Base-by-base conservation (phyloP, 1,140 invertebrate species). In the Drosophila santomea region DNA sequence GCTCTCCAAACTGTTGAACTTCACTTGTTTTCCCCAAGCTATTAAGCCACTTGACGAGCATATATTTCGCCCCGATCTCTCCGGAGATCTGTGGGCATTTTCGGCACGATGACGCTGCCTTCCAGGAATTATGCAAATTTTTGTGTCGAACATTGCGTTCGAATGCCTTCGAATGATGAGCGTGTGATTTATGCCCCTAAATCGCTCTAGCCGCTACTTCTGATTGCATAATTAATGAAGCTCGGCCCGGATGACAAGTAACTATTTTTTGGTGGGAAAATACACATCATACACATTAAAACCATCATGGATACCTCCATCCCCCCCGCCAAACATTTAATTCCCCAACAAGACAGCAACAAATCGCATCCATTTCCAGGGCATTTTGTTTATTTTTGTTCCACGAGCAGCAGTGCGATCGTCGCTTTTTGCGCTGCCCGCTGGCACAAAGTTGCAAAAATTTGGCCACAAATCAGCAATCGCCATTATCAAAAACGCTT, bases 71-170 rank as follows among this genome's bases (percentile, higher is more conserved):
- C 32, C 20, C 38, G 17, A 23, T 28, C 23, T 25, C 1, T 20
- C 20, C 20, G 20, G 20, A 20, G 11, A 8, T n/a, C 15, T 15
- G n/a, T 43, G 41, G 35, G 72, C 68, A 72, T 66, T 64, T 75
- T 75, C 75, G 44, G 48, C 48, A 51, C 48, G 48, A 51, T 51
- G 48, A 51, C 48, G 48, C 48, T 35, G 60, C 67, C 64, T 84
- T 89, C 84, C 74, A 74, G 84, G 84, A 89, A 89, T 89, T 89
- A 89, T 89, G 84, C 84, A 89, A 89, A 89, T 89, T 89, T 89
- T 83, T 61, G 47, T 71, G 64, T 71, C 52, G 50, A 71, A 69
- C 63, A 68, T 38, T 47, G 41, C 50, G 63, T 54, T 61, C 61
- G 32, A 32, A 32, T 32, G 58, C 39, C 43, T 10, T 25, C 43